Evolutionary conservation across 2,113 vertebrate species (phyloP).

Genomic region (Tetrao urogallus): DNA sequence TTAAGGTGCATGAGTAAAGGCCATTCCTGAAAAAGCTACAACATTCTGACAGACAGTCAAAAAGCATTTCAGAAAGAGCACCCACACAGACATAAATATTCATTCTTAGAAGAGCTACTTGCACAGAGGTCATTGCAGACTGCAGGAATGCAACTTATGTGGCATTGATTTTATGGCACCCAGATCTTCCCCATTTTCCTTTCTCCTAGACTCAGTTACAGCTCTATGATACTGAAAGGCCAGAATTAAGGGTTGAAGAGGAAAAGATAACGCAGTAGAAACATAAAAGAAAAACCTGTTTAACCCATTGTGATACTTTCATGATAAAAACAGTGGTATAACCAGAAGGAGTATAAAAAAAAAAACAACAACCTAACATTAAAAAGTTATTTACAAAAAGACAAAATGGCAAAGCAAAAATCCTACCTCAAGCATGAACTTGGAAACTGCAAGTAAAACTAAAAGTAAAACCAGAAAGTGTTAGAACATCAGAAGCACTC

Average conservation of each 20-base stretch:
- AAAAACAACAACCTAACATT: background rate
- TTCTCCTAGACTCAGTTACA: background rate
- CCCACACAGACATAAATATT: conserved; percentile 60
- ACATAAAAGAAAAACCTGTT: conserved; percentile 8
- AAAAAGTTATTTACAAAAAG: background rate
- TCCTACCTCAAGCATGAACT: background rate
- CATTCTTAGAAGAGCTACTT: conserved; percentile 52
- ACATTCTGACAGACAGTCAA: conserved; percentile 61
- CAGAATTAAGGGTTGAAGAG: conserved; percentile 27
- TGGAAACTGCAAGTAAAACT: background rate
- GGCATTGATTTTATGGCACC: conserved; percentile 66
- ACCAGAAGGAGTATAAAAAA: background rate
- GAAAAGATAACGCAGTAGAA: background rate
- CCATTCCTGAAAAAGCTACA: conserved; percentile 64
- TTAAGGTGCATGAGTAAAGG: conserved; percentile 66
- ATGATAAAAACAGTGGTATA: background rate
- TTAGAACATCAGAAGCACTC: background rate
- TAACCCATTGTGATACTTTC: background rate
- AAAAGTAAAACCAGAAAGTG: background rate
- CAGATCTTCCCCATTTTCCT: background rate
- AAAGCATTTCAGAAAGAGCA: conserved; percentile 66
- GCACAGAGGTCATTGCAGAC: conserved; percentile 69
- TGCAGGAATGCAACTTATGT: conserved; percentile 59
- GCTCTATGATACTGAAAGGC: background rate
- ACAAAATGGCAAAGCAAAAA: conserved; percentile 17